These are phyloP conservation scores for Todiramphus saurophagus DNA, from an alignment of 2,113 vertebrate species.

Conservation along the genomic window DNA sequence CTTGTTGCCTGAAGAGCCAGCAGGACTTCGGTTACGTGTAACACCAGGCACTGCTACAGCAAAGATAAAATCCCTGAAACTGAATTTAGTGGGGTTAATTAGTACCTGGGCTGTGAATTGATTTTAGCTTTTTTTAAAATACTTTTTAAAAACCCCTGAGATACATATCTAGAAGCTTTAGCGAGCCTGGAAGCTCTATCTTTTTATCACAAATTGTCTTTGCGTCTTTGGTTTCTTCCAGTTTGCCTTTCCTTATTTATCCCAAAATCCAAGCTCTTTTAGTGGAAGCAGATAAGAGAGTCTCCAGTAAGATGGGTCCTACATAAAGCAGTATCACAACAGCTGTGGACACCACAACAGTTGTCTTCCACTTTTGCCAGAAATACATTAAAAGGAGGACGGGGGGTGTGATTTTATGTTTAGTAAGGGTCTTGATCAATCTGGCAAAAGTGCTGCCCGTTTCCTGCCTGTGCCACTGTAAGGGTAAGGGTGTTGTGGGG, in stretches of 20 bases:
- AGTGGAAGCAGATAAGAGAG: background rate
- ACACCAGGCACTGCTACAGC: background rate
- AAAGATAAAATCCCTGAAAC: background rate
- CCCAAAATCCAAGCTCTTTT: background rate
- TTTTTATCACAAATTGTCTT: background rate
- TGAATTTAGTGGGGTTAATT: background rate
- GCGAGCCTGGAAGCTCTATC: background rate
- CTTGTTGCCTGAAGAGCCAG: background rate
- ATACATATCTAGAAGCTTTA: background rate
- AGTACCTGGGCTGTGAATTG: background rate
- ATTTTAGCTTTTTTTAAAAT: background rate
- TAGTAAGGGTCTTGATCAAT: background rate
- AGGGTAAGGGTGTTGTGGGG: background rate
- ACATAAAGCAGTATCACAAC: background rate
- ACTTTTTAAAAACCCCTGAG: background rate
- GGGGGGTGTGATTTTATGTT: background rate
- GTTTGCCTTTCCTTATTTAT: background rate
- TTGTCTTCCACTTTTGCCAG: background rate
- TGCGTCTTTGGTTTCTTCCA: background rate
- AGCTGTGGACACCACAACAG: background rate
- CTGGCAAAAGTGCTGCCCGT: background rate
- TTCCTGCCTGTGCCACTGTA: background rate
- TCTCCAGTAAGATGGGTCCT: background rate
- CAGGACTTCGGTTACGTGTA: background rate
- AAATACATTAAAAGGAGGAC: background rate